Base-by-base conservation (phyloP, 2,888 invertebrate species). In the Drymonia ruficornis region DNA sequence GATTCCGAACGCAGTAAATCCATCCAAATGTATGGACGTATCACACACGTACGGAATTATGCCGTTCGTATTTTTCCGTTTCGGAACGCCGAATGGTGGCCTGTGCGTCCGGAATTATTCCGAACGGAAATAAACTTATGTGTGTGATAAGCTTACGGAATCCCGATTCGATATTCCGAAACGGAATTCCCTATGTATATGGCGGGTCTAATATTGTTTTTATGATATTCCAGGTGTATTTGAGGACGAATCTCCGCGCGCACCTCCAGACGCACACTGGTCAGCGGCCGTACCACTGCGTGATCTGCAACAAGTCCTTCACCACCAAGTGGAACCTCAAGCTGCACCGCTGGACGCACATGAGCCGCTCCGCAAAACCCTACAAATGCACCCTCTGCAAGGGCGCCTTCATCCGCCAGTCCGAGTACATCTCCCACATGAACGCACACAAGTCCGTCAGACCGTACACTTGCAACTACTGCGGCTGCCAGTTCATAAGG, bases 321-420 rank as follows among this genome's bases (percentile, higher is more conserved):
- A 96, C 96, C 68, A 97, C 97, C 67, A 97, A 97, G 83, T 98
- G 97, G 96, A 98, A 98, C 89, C 93, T 98, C 50, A 97, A 97
- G 80, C 94, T 97, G 68, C 98, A 98, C 89, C 95, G 96, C 66
- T 97, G 97, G 97, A 97, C 97, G 50, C 98, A 98, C 88, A 96
- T 96, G 53, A 95, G 96, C 50, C 95, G 97, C 61, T 95, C 96
- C 15, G 94, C 96, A 29, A 97, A 97, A 80, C 98, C 98, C 0
- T 97, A 94, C 91, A 97, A 97, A 83, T 98, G 98, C 87, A 94
- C 94, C 63, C 94, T 95, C 68, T 98, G 98, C 85, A 96, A 96
- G 72, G 96, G 96, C 55, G 97, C 97, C 16, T 98, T 97, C 87
- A 95, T 97, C 55, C 94, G 97, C 9, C 95, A 96, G 73, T 93